Conservation (phyloP, 1,140 invertebrate genomes). For the Pachypeltis micranthus region DNA sequence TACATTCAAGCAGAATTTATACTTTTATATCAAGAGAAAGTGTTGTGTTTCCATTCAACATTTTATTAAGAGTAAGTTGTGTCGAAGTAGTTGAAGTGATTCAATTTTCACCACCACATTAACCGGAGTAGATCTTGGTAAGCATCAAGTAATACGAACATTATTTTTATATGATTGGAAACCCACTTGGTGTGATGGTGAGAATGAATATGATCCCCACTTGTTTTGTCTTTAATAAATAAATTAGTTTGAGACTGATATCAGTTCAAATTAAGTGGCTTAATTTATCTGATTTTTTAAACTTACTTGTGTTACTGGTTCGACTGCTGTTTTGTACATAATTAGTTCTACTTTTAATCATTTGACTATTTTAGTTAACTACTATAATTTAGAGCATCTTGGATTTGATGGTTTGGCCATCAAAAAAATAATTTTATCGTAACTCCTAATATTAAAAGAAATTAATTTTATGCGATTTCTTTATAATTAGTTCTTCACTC, state of each 20-base stretch:
- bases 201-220: neutral
- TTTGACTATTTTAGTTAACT: neutral
- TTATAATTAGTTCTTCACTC: no score
- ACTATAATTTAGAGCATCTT: no score
- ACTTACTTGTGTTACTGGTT: neutral
- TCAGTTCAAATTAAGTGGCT: constrained; percentile 2
- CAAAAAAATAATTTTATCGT: neutral
- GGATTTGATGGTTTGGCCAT: no score
- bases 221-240: neutral
- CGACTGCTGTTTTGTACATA: neutral
- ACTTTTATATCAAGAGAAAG: neutral
- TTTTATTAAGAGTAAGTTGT: neutral
- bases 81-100: neutral
- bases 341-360: neutral
- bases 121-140: neutral
- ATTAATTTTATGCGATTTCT: no score
- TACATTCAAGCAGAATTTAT: neutral
- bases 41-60: neutral
- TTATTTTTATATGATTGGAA: neutral
- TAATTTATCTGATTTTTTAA: neutral
- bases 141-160: neutral
- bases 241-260: neutral
- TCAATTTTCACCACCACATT: neutral
- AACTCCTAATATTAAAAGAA: neutral
- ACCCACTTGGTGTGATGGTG: neutral